Percentiles rank a stretch among this genome's conserved stretches.
Conservation (phyloP, 2,797 vertebrate genomes). For the Pogoniulus pusillus region DNA sequence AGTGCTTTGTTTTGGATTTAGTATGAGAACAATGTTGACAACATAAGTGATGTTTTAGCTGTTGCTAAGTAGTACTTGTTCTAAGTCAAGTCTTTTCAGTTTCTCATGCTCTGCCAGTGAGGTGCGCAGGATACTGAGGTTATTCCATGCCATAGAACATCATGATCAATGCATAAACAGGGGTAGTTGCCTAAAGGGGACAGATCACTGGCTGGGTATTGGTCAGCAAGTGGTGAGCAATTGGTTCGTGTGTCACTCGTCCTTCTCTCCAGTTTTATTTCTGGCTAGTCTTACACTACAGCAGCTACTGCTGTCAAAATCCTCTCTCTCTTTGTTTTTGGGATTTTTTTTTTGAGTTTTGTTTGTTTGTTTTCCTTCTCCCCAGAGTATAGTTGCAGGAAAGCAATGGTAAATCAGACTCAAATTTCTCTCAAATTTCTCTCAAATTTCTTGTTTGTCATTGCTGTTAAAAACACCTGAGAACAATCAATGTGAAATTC, state of each 20-base stretch:
- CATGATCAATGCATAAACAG: neutral
- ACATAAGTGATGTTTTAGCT: neutral
- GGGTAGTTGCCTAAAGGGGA: neutral
- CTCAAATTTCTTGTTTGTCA: conserved; percentile 10
- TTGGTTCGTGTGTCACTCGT: neutral
- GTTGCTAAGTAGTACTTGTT: neutral
- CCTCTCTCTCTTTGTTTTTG: neutral
- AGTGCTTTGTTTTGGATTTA: neutral
- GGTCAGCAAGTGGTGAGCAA: neutral
- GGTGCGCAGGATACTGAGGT: neutral
- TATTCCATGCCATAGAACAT: neutral
- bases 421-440: neutral
- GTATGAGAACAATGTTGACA: neutral
- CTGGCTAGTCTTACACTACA: neutral
- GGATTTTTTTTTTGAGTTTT: no score
- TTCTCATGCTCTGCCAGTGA: neutral
- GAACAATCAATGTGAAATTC: conserved; percentile 12
- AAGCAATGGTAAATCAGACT: neutral
- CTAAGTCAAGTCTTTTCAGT: neutral
- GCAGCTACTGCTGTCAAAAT: neutral
- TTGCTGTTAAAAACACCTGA: conserved; percentile 14
- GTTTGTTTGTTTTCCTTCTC: neutral
- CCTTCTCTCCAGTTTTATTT: neutral
- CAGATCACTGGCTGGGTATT: neutral
- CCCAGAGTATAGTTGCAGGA: neutral